Percentiles rank a stretch among this genome's conserved stretches.
phyloP scores from a whole-genome alignment of 2,797 vertebrate species.

The Syngnathus acus region DNA sequence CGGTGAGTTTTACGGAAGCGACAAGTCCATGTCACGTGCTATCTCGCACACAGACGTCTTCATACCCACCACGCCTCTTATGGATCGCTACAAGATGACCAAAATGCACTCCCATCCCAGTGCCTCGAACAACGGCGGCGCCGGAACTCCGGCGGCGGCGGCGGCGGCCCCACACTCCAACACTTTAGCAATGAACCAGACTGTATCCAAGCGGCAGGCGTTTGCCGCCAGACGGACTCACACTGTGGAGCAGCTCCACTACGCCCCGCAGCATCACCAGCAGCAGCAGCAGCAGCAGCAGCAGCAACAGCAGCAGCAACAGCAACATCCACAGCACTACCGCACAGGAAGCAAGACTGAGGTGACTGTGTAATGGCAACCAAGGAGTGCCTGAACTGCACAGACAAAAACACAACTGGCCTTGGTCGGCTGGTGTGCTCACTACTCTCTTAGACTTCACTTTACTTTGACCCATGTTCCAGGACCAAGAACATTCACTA shows the following conservation, averaged over 20 bases:
- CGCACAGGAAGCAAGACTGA: constrained; percentile 98
- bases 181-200: constrained; percentile 89
- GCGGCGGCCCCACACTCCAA: constrained; percentile 67
- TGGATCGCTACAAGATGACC: constrained; percentile 98
- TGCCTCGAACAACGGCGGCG: constrained; percentile 84
- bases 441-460: constrained; percentile 32
- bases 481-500: constrained; percentile 50
- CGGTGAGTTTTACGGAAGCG: constrained; percentile 68
- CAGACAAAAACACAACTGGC: constrained; percentile 12
- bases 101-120: constrained; percentile 99
- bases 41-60: constrained; percentile 97
- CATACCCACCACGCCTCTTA: constrained; percentile 86
- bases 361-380: constrained; percentile 87
- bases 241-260: constrained; percentile 96
- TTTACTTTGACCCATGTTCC: constrained; percentile 43
- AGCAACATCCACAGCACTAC: constrained; percentile 86
- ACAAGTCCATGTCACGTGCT: constrained; percentile 83
- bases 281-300: constrained; percentile 80
- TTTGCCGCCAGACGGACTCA: constrained; percentile 96
- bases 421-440: constrained; percentile 4
- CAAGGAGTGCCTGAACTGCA: constrained; percentile 18
- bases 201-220: constrained; percentile 88
- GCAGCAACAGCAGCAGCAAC: no score
- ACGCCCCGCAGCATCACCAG: constrained; percentile 85
- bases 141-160: constrained; percentile 13